Evolutionary conservation across 2,797 vertebrate genomes (phyloP), one percentile per base, ranked within the genome.

Genomic region (Macropodus opercularis): DNA sequence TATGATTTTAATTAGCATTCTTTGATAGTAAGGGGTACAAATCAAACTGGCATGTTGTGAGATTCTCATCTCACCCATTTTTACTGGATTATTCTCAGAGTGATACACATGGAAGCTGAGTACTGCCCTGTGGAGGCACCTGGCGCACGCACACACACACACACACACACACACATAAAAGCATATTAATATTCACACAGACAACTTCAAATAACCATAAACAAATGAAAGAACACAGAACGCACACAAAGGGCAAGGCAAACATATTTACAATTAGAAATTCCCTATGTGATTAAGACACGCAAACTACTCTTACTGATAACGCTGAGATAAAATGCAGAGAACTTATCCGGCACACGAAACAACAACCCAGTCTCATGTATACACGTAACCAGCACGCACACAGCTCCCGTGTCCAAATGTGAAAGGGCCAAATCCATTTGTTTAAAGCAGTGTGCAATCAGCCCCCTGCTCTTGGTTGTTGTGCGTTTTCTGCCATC

Each of bases 1-100:
- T 95, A 95, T 94, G 92, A 94, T 96, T 97, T 96, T 96, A 97
- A 96, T 96, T 97, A 96, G 94, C 94, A 94, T 95, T 95, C 94
- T 91, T 87, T 94, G 94, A 95, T 95, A 94, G 94, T 92, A 83
- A 93, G 90, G 92, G 91, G 92, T 95, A 94, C 94, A 94, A 96
- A 96, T 96, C 95, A 96, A 95, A 95, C 84, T 96, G 95, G 94
- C 95, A 94, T 92, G 91, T 93, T 95, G 92, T 92, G 94, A 94
- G 93, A 95, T 92, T 94, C 86, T 93, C 93, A 94, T 94, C 94
- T 93, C 55, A 88, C 87, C 59, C 67, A 29, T 77, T 72, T 70
- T 80, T 83, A 84, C 88, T 84, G 90, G 93, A 93, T 94, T 94
- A 92, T 92, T 94, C 91, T 90, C 88, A 90, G 92, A 89, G 72